Evolutionary conservation across 2,888 invertebrate species (phyloP), one percentile per base, ranked within the genome.

Genomic region (Morpho achilles): DNA sequence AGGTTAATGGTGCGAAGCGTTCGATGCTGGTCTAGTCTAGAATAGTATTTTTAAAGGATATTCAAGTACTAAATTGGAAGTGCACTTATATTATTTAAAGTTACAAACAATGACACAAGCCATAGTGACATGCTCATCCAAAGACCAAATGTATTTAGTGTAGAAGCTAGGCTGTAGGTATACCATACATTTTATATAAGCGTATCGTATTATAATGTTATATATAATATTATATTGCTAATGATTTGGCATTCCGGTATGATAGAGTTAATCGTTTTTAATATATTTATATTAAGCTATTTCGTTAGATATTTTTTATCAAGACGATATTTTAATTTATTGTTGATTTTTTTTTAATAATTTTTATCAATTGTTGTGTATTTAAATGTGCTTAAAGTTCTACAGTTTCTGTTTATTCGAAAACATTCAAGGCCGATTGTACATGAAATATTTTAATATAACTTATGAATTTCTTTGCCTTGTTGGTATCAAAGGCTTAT

Each of bases 51-150:
- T 71, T 76, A 76, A 69, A 67, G 74, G 76, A 76, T 74, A 76
- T 78, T 76, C 77, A 78, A 79, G 77, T 84, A 84, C 68, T 71
- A 72, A 84, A 87, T 83, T 70, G 66, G 80, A 76, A 89, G 89
- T 90, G 89, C 89, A 87, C 89, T 90, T 89, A 88, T 82, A 81
- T 84, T 79, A 78, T 86, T 82, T 52, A 60, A 79, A 81, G 72
- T 78, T 77, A 83, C 78, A 83, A 80, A 80, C 74, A 78, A 84
- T 82, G 79, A 84, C 79, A 81, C 78, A 84, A 78, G 87, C 88
- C 88, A 88, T 88, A 86, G 82, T 87, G 80, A 87, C 84, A 87
- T 79, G 87, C 87, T 87, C 88, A 88, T 85, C 88, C 87, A 88
- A 89, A 90, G 89, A 90, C 89, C 89, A 89, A 88, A 86, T 86